A percentile compares a stretch with the other conserved stretches of the same genome.
These are phyloP conservation scores for Rutilus rutilus DNA, from an alignment of 2,113 vertebrate species.

Conservation along the genomic window DNA sequence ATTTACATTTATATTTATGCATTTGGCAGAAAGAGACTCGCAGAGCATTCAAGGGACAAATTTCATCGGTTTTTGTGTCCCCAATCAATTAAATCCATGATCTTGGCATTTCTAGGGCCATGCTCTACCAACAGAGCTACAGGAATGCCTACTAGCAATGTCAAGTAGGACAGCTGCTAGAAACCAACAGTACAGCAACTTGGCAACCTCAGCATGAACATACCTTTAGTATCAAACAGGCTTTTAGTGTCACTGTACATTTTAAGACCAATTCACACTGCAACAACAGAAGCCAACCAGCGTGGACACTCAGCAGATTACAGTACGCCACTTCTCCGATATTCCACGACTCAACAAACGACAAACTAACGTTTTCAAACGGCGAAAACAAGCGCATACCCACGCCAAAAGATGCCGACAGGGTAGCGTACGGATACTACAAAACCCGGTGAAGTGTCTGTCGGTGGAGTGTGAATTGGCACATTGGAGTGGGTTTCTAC, in stretches of 20 bases:
- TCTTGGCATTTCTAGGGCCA: background rate
- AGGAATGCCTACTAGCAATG: background rate
- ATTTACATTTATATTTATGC: conserved; percentile 32
- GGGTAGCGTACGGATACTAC: too few species aligned
- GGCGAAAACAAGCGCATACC: too few species aligned
- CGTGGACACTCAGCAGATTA: too few species aligned
- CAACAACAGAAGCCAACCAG: too few species aligned
- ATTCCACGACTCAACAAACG: too few species aligned
- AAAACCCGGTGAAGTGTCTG: too few species aligned
- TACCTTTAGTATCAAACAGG: background rate
- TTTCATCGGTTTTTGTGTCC: conserved; percentile 17
- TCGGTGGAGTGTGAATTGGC: too few species aligned
- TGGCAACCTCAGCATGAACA: background rate
- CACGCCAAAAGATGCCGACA: too few species aligned
- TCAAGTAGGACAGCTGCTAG: conserved; percentile 6
- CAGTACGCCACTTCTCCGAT: too few species aligned
- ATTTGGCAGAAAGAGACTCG: background rate
- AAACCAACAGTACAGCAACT: background rate
- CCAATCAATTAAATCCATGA: conserved; percentile 14
- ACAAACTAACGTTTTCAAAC: too few species aligned
- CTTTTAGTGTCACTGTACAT: background rate
- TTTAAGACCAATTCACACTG: background rate
- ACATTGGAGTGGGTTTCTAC: too few species aligned
- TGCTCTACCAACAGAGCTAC: conserved; percentile 2
- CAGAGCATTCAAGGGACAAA: conserved; percentile 14